Conservation (phyloP, 1,140 invertebrate genomes). For the Hydropsyche tenuis region DNA sequence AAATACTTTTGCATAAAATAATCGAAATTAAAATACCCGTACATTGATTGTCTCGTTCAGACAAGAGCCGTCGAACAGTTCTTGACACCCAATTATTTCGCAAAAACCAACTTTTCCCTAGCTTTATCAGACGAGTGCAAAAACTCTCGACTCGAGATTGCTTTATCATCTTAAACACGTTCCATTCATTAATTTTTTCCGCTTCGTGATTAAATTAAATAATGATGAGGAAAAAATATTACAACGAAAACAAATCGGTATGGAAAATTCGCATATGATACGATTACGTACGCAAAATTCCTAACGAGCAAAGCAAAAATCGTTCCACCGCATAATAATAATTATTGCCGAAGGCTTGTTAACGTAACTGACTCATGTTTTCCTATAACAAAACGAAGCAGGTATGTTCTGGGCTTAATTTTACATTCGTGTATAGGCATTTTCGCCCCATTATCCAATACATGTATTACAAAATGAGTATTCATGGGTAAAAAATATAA, state of each 20-base stretch:
- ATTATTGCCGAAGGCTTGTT: slow-evolving; percentile 18
- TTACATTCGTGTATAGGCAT: too few species aligned
- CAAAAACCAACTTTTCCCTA: background rate
- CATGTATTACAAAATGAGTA: too few species aligned
- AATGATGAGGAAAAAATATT: background rate
- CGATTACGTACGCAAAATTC: background rate
- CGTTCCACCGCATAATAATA: background rate
- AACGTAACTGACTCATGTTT: slow-evolving; percentile 5
- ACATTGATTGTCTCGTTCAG: too few species aligned
- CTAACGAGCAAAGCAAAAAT: slow-evolving; percentile 9
- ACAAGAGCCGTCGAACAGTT: background rate
- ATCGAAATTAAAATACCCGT: too few species aligned
- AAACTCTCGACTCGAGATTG: slow-evolving; percentile 2
- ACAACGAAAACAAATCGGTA: background rate
- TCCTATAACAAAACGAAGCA: slow-evolving; percentile 3
- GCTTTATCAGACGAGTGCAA: background rate
- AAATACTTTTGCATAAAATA: too few species aligned
- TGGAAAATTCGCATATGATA: background rate
- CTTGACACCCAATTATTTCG: slow-evolving; percentile 25
- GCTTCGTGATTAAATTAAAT: background rate
- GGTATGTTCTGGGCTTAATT: too few species aligned
- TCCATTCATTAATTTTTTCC: slow-evolving; percentile 23
- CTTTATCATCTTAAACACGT: slow-evolving; percentile 27
- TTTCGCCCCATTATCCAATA: too few species aligned
- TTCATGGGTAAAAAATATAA: too few species aligned